Evolutionary conservation across 2,888 invertebrate species (phyloP), one percentile per base, ranked within the genome.

Genomic region (Himalopsyche kuldschensis): DNA sequence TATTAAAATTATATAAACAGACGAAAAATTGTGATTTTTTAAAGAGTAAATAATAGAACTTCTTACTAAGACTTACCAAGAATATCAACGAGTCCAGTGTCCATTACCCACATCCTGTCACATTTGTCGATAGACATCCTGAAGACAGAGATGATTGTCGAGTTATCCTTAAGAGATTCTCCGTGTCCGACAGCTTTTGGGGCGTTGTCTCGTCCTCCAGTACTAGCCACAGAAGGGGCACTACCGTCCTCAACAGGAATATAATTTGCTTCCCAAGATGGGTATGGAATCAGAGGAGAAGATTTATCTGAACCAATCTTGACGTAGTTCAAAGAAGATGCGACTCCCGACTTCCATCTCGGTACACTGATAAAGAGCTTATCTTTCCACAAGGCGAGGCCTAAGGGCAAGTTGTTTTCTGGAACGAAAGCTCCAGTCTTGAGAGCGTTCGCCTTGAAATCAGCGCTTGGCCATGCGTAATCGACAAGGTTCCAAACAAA

Each of bases 51-150:
- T n/a, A n/a, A n/a, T n/a, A n/a, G n/a, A n/a, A n/a, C n/a, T n/a
- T n/a, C n/a, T n/a, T n/a, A n/a, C 11, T 31, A 75, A 35, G 86
- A 87, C 87, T 92, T 90, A 88, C 96, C 96, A 79, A 94, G 90
- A 89, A 96, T 95, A 88, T 96, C 95, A 69, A 95, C 94, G 48
- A 96, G 89, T 81, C 96, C 97, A 0, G 95, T 94, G 88, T 97
- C 96, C 90, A 97, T 92, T 5, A 96, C 94, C 96, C 97, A 97
- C 10, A 97, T 92, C 75, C 97, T 93, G 88, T 96, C 96, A 87
- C 97, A 97, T 5, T 92, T 91, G 88, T 97, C 97, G 0, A 95
- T 94, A 86, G 92, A 93, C 30, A 95, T 91, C 84, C 97, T 93
- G 89, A 96, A 96, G 4, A 95, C 95, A 3, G 95, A 96, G 79